A percentile compares a stretch with the other conserved stretches of the same genome.
phyloP scores from a whole-genome alignment of 2,888 invertebrate species.

The Lysandra coridon region DNA sequence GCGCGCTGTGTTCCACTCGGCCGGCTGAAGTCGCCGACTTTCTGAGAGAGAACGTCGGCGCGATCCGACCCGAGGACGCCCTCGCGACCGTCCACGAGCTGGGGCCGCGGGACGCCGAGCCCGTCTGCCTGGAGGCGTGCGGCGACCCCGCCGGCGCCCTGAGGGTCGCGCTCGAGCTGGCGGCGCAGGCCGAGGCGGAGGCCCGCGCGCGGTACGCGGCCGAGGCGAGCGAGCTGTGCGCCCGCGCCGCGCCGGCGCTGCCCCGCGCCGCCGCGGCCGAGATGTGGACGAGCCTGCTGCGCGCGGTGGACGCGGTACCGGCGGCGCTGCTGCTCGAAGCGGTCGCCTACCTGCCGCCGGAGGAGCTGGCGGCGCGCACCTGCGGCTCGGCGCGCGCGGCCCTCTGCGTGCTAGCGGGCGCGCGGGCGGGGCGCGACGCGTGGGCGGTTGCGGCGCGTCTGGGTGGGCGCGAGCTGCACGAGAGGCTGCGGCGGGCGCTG shows the following conservation, averaged over 20 bases:
- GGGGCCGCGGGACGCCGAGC: constrained; percentile 59
- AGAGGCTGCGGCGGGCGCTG: constrained; percentile 57
- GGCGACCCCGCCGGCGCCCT: constrained; percentile 67
- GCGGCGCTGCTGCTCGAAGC: constrained; percentile 61
- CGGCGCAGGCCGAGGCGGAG: constrained; percentile 41
- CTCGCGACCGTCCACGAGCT: constrained; percentile 55
- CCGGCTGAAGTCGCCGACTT: constrained; percentile 56
- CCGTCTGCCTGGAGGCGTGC: constrained; percentile 64
- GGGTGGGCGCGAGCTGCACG: constrained; percentile 56
- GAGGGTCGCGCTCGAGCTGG: constrained; percentile 53
- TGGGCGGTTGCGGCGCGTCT: constrained; percentile 52
- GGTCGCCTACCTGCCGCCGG: constrained; percentile 58
- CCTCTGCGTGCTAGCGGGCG: constrained; percentile 50
- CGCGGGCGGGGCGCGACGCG: constrained; percentile 44
- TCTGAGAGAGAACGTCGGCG: constrained; percentile 55
- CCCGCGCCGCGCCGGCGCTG: constrained; percentile 54
- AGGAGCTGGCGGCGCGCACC: constrained; percentile 50
- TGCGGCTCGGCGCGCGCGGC: constrained; percentile 53
- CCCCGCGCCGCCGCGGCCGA: constrained; percentile 51
- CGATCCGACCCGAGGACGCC: constrained; percentile 68
- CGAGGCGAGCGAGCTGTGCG: constrained; percentile 59
- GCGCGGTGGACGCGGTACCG: constrained; percentile 48
- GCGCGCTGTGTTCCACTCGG: constrained; percentile 54
- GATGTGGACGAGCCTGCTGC: constrained; percentile 58
- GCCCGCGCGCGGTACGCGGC: constrained; percentile 45